Conservation (phyloP, 2,888 invertebrate species). For the Scaptomyza caliginosa region DNA sequence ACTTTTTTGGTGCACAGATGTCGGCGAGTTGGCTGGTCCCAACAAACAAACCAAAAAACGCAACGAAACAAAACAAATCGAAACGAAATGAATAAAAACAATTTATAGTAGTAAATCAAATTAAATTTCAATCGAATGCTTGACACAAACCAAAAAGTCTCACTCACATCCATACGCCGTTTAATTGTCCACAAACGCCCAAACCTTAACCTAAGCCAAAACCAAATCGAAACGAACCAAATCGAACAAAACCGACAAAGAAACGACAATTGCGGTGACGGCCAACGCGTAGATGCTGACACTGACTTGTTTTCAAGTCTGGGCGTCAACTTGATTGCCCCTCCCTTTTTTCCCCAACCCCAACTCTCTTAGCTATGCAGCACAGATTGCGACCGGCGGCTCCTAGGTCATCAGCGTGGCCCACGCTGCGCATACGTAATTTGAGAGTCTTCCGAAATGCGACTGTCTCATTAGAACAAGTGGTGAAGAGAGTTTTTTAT, state of each 20-base stretch:
- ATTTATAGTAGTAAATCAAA: slow-evolving; percentile 76
- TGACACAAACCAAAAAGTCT: slow-evolving; percentile 51
- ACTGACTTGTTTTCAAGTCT: slow-evolving; percentile 2
- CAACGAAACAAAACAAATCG: background rate
- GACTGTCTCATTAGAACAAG: background rate
- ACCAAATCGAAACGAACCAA: slow-evolving; percentile 4
- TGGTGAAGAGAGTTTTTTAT: background rate
- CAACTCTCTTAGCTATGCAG: background rate
- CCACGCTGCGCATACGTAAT: slow-evolving; percentile 40
- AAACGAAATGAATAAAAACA: slow-evolving; percentile 71
- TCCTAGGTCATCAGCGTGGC: slow-evolving; percentile 1
- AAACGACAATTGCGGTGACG: slow-evolving; percentile 20
- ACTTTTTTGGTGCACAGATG: slow-evolving; percentile 69
- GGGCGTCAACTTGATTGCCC: slow-evolving; percentile 15
- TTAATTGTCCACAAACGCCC: slow-evolving; percentile 2
- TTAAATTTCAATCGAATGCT: slow-evolving; percentile 75
- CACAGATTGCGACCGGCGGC: slow-evolving; percentile 6
- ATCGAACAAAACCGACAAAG: background rate
- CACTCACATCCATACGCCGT: slow-evolving; percentile 16
- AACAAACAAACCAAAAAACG: slow-evolving; percentile 1
- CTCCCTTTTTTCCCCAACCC: background rate
- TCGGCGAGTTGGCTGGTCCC: slow-evolving; percentile 18
- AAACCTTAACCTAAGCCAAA: background rate
- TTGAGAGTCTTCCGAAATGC: background rate
- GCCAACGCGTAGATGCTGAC: slow-evolving; percentile 3